A percentile compares a stretch with the other conserved stretches of the same genome.
phyloP scores from a whole-genome alignment of 2,888 invertebrate species.

The Hipparchia semele region DNA sequence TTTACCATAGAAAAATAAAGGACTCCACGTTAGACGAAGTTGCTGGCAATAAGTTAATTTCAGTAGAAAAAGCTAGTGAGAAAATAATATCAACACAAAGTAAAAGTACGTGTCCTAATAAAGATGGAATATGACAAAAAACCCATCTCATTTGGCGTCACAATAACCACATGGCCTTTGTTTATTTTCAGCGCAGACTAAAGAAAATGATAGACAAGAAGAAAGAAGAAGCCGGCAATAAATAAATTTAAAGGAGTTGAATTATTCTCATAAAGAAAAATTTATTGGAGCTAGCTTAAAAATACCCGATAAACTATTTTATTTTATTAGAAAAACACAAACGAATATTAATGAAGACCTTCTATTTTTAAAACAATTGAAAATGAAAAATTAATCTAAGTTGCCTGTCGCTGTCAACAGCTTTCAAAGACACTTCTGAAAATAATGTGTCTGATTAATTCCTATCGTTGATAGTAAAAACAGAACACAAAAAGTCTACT shows the following conservation, averaged over 20 bases:
- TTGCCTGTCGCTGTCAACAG: no score
- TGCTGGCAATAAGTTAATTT: neutral
- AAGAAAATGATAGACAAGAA: slow-evolving; percentile 1
- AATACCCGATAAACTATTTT: no score
- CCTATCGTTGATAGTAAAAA: no score
- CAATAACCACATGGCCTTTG: slow-evolving; percentile 28
- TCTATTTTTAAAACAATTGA: no score
- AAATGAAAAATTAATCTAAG: no score
- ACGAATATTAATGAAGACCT: no score
- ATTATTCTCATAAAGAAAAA: neutral
- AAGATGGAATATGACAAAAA: slow-evolving; percentile 22
- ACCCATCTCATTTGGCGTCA: slow-evolving; percentile 24
- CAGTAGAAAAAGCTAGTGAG: slow-evolving; percentile 6
- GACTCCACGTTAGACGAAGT: neutral
- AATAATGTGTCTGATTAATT: no score
- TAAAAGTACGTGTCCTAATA: slow-evolving; percentile 18
- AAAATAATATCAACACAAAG: slow-evolving; percentile 2
- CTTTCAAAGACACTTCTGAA: no score
- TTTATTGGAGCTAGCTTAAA: no score
- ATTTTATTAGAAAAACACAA: no score
- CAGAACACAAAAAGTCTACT: no score
- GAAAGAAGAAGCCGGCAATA: no score
- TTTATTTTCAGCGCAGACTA: slow-evolving; percentile 19
- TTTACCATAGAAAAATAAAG: neutral
- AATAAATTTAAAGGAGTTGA: neutral